Evolutionary conservation across 2,888 invertebrate genomes (phyloP), one percentile per base, ranked within the genome.

Genomic region (Nephrotoma appendiculata): DNA sequence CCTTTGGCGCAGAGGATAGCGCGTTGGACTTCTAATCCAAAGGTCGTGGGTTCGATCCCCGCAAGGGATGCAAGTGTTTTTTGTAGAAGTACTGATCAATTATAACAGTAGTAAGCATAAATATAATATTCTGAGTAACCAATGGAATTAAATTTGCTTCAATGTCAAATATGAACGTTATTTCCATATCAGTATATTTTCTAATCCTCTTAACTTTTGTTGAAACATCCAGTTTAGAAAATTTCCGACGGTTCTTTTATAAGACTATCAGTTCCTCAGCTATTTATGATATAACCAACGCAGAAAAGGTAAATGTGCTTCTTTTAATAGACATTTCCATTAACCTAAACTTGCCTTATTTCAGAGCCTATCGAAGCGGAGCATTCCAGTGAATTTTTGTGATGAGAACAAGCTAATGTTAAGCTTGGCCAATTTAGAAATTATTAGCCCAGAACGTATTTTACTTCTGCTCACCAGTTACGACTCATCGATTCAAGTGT

Each of bases 11-110:
- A 95, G 95, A 94, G 95, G 95, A 95, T 95, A 95, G 95, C 95
- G 95, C 95, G 95, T 95, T 95, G 95, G 95, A 95, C 95, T 95
- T 95, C 95, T 95, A 95, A 95, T 95, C 95, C 95, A 95, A 95
- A 95, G 95, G 95, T 95, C 95, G 95, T 95, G 95, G 95, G 95
- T 95, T 95, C 95, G 95, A 95, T 95, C 95, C 95, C 95, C 95
- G 94, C 95, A 94, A 95, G 95, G 95, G 95, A 95, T 95, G 95
- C 1, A 71, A 31, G 7, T 71, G 71, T 19, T 71, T 71, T 71
- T 71, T 71, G 19, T 31, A 31, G 31, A 3, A 31, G 31, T 1
- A 31, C 31, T 31, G 2, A 31, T 31, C 1, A 31, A 2, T 31
- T 31, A 31, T 3, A 2, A 31, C 31, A 31, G 2, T 31, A 31